These are phyloP conservation scores for Sarcophaga peregrina DNA, from an alignment of 1,140 invertebrate species.

Conservation along the genomic window DNA sequence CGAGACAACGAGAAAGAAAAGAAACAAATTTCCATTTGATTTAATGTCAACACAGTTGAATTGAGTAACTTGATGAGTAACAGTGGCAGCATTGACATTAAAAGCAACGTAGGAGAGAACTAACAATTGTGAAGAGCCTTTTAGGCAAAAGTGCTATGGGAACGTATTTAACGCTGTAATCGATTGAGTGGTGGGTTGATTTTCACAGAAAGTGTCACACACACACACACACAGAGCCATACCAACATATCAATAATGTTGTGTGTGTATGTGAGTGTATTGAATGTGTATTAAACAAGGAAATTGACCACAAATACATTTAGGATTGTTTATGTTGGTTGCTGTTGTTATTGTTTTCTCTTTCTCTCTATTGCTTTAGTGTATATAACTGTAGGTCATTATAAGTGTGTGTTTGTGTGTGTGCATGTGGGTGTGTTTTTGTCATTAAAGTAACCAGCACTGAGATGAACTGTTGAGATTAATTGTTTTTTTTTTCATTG, in stretches of 20 bases:
- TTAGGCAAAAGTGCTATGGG: background rate
- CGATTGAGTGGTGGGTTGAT: background rate
- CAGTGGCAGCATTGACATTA: background rate
- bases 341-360: no score
- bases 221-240: background rate
- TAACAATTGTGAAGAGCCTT: background rate
- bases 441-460: background rate
- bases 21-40: background rate
- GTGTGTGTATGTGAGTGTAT: background rate
- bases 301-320: slow-evolving; percentile 16
- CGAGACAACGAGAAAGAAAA: no score
- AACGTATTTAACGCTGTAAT: background rate
- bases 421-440: background rate
- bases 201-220: background rate
- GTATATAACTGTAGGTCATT: no score
- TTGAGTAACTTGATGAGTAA: no score
- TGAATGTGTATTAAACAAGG: slow-evolving; percentile 11
- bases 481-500: no score
- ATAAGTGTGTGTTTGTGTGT: background rate
- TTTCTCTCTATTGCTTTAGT: no score
- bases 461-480: background rate
- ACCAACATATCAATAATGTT: background rate
- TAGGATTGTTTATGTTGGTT: background rate
- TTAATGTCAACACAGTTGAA: background rate
- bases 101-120: background rate